Evolutionary conservation across 2,888 invertebrate genomes (phyloP).

Genomic region (Melinopterus prodromus): DNA sequence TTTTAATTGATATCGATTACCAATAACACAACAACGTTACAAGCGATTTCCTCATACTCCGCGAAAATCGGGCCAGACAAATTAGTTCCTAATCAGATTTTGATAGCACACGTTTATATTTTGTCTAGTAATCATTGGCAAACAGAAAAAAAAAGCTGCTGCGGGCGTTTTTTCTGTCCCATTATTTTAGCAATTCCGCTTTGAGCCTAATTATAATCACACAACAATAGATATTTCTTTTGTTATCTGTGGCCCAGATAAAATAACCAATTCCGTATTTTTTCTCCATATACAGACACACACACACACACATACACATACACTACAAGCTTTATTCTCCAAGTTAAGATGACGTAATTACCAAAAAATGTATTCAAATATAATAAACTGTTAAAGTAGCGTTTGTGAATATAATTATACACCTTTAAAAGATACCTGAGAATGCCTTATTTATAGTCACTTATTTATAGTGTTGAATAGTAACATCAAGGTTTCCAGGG

Average conservation of each 20-base stretch:
- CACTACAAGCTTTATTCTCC: too few species aligned
- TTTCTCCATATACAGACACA: neutral
- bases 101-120: neutral
- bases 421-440: neutral
- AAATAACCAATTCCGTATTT: neutral
- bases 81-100: neutral
- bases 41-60: neutral
- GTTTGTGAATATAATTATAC: neutral
- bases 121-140: neutral
- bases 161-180: neutral
- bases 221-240: conserved; percentile 4
- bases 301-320: neutral
- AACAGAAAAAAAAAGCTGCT: neutral
- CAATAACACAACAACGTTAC: neutral
- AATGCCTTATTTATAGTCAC: neutral
- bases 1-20: neutral
- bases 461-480: neutral
- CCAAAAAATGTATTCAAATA: neutral
- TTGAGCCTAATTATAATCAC: neutral
- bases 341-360: neutral
- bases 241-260: neutral
- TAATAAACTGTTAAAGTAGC: neutral
- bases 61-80: neutral
- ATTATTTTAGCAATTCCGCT: neutral
- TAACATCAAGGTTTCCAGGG: neutral